Percentiles rank a stretch among this genome's conserved stretches.
These are phyloP conservation scores for Calidris pygmaea DNA, from an alignment of 2,113 vertebrate genomes.

Conservation along the genomic window DNA sequence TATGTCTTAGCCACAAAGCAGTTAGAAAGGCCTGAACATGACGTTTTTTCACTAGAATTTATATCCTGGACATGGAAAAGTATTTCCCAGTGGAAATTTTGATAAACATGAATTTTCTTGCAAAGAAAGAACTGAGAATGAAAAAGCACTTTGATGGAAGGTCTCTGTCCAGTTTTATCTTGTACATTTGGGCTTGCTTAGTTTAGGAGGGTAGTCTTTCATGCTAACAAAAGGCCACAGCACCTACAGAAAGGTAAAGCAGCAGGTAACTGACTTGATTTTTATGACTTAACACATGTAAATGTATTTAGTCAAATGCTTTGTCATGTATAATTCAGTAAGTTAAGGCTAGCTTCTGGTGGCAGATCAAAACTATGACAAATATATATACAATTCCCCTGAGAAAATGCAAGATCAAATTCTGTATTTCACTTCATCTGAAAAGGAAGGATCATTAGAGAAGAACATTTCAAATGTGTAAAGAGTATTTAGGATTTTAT, in stretches of 20 bases:
- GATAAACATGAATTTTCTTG: not conserved
- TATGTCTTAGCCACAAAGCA: not conserved
- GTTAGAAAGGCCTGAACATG: not conserved
- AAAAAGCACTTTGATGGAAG: not conserved
- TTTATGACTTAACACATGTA: conserved; percentile 28
- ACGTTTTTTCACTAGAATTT: not conserved
- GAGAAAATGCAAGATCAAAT: conserved; percentile 14
- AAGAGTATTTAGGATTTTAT: conserved; percentile 3
- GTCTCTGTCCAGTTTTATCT: not conserved
- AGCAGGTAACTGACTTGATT: not conserved
- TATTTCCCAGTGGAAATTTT: not conserved
- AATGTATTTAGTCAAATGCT: conserved; percentile 42
- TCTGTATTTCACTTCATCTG: conserved; percentile 3
- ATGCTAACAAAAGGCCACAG: not conserved
- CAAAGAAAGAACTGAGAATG: not conserved
- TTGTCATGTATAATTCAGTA: conserved; percentile 56
- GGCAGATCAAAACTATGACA: conserved; percentile 50
- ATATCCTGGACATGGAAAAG: not conserved
- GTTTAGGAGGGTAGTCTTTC: not conserved
- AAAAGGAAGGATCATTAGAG: not conserved
- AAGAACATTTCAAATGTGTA: not conserved
- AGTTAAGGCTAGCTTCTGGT: conserved; percentile 41
- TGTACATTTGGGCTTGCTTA: not conserved
- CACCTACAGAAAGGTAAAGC: not conserved
- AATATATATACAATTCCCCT: conserved; percentile 36